A percentile compares a stretch with the other conserved stretches of the same genome.
These are phyloP conservation scores for Euwallacea similis DNA, from an alignment of 1,140 invertebrate genomes.

Conservation along the genomic window DNA sequence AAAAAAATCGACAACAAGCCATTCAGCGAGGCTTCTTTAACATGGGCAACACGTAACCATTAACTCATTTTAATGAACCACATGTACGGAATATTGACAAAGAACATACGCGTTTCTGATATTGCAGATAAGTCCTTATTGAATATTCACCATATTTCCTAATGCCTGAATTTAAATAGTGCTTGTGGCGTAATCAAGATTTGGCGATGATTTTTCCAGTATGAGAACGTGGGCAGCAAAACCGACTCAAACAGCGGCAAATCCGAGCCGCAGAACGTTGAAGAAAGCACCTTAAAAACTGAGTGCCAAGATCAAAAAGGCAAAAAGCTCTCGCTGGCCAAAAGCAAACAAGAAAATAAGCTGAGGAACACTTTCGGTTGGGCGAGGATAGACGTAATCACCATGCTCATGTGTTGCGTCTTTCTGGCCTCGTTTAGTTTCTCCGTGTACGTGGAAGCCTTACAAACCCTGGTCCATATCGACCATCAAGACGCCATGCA, in stretches of 20 bases:
- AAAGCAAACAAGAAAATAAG: constrained; percentile 59
- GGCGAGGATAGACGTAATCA: constrained; percentile 84
- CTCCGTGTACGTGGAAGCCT: constrained; percentile 76
- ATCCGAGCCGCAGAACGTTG: neutral
- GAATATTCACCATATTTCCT: too few relatives aligned
- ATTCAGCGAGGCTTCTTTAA: too few relatives aligned
- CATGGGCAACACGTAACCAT: too few relatives aligned
- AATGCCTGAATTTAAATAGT: too few relatives aligned
- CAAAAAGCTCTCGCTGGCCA: constrained; percentile 34
- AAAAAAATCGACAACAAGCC: too few relatives aligned
- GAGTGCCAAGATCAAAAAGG: constrained; percentile 41
- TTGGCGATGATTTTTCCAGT: neutral
- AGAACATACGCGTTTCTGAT: too few relatives aligned
- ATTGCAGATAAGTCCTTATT: too few relatives aligned
- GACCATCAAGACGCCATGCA: constrained; percentile 76
- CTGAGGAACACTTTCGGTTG: constrained; percentile 89
- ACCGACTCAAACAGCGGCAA: neutral
- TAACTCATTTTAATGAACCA: too few relatives aligned
- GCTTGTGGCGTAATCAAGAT: too few relatives aligned
- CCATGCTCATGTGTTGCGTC: constrained; percentile 78
- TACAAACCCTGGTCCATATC: constrained; percentile 79
- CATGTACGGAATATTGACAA: too few relatives aligned
- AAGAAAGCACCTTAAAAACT: constrained; percentile 21
- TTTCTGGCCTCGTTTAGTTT: constrained; percentile 83
- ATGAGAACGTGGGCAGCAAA: neutral